Evolutionary conservation across 2,797 vertebrate species (phyloP), one percentile per base, ranked within the genome.

Genomic region (Pyrrhura leucotis): DNA sequence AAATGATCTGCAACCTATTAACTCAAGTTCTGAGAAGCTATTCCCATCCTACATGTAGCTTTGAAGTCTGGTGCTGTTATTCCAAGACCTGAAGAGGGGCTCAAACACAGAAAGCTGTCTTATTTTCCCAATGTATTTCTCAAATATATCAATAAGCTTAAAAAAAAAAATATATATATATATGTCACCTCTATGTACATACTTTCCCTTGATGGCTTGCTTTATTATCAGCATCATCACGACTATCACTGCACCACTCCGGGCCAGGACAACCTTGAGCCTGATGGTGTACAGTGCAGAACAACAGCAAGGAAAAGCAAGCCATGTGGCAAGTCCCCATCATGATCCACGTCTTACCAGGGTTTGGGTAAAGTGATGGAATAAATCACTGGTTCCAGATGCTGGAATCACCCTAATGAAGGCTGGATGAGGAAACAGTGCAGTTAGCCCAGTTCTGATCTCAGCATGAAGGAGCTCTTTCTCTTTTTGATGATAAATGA

Each of bases 381-480:
- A 94, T 92, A 92, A 95, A 95, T 93, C 73, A 31, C 31, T 14
- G 53, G 47, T 94, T 87, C 31, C 71, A 88, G 83, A 44, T 12
- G 44, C 89, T 94, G 93, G 89, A 94, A 91, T 58, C 85, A 81
- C 54, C 79, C 79, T 78, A 71, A 85, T 3, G 35, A 94, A 92
- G 89, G 74, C 89, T 96, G 96, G 94, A 88, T 2, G 12, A 81
- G 79, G 95, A 93, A 95, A 93, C 35, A 31, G 76, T 78, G 56
- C 33, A 81, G 79, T 91, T 76, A 93, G 94, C 89, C 95, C 95
- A 96, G 87, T 91, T 94, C 92, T 97, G 91, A 95, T 95, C 95
- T 96, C 94, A 93, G 91, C 85, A 92, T 90, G 93, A 95, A 97
- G 92, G 82, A 97, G 95, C 50, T 96, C 75, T 94, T 95, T 93